These are phyloP conservation scores for Tetrax tetrax DNA, from an alignment of 2,113 vertebrate species.

Conservation along the genomic window DNA sequence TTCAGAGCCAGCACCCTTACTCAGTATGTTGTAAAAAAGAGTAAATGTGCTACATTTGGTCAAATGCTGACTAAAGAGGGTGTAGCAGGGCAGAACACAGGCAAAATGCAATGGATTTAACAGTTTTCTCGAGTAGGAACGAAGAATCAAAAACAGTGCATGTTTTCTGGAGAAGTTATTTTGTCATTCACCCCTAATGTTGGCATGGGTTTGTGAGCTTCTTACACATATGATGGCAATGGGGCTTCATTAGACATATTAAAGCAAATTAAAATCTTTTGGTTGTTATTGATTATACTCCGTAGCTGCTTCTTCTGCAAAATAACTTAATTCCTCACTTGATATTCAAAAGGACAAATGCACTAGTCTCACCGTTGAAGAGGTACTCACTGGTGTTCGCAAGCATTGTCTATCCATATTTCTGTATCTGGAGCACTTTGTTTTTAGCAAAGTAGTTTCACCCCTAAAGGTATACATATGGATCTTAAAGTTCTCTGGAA, in stretches of 20 bases:
- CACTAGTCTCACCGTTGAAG: neutral
- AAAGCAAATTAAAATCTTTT: neutral
- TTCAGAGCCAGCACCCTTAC: neutral
- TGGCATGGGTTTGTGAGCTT: neutral
- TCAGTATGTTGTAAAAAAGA: neutral
- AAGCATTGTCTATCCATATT: neutral
- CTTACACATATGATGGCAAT: neutral
- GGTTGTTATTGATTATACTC: neutral
- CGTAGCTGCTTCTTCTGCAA: neutral
- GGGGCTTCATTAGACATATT: neutral
- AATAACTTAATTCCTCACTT: neutral
- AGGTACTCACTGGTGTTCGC: neutral
- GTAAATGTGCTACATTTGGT: neutral
- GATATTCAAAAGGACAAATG: neutral
- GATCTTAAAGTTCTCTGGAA: constrained; percentile 35
- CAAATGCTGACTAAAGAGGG: neutral
- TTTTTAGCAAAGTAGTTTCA: neutral
- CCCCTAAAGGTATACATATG: constrained; percentile 25
- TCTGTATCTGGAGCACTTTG: neutral
- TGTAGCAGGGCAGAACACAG: neutral
- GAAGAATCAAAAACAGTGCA: neutral
- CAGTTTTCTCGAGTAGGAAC: neutral
- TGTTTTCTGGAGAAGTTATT: neutral
- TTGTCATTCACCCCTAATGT: neutral
- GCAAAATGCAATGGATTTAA: neutral